Evolutionary conservation across 2,888 invertebrate species (phyloP), one percentile per base, ranked within the genome.

Genomic region (Tholera decimalis): DNA sequence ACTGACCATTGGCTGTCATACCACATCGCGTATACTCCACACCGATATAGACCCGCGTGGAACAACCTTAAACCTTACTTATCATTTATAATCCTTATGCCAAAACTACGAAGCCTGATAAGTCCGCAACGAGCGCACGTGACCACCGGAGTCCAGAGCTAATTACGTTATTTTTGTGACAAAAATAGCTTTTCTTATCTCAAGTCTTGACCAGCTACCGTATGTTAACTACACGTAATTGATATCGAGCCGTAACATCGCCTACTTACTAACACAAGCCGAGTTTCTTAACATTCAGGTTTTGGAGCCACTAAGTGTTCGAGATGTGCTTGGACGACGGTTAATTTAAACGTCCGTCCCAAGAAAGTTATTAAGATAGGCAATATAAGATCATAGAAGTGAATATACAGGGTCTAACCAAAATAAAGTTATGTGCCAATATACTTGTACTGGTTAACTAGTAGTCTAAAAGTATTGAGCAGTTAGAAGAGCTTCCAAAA

Each of bases 121-220:
- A 72, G 73, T 76, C 53, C 71, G 79, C 69, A 82, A 76, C 71
- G 67, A 71, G 84, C 88, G 79, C 83, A 86, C 82, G 82, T 88
- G 93, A 93, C 94, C 94, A 93, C 94, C 95, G 94, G 91, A 85
- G 84, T 85, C 86, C 91, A 89, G 89, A 92, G 92, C 91, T 88
- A 88, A 87, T 87, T 87, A 90, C 87, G 87, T 91, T 92, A 88
- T 86, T 86, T 88, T 89, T 87, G 91, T 95, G 94, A 92, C 92
- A 95, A 95, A 95, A 95, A 95, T 95, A 95, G 90, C 92, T 88
- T 93, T 86, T 89, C 91, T 93, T 92, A 91, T 88, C 79, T 82
- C 86, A 88, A 90, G 77, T 88, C 86, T 85, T 87, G 85, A 83
- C 87, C 84, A 82, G 81, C 87, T 88, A 89, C 83, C 88, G 81